These are phyloP conservation scores for Octodon degus DNA, from an alignment of 2,113 vertebrate species.

Conservation along the genomic window DNA sequence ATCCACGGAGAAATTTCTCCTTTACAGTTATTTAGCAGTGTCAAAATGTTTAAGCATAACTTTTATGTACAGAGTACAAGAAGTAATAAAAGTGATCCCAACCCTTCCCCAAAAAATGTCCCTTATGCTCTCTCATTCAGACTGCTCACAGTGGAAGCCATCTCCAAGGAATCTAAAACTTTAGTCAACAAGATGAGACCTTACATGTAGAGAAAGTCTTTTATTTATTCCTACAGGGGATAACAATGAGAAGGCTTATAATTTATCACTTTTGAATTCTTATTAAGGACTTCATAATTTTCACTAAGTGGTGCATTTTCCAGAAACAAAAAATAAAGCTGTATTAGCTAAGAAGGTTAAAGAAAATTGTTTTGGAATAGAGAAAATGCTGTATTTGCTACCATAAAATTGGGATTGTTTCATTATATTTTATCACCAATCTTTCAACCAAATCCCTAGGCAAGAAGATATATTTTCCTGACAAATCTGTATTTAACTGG, in stretches of 20 bases:
- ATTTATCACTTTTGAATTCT: background rate
- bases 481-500: background rate
- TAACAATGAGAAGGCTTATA: background rate
- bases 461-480: background rate
- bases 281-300: background rate
- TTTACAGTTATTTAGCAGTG: background rate
- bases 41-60: conserved; percentile 32
- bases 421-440: background rate
- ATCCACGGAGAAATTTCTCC: background rate
- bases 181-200: background rate
- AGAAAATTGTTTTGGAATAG: background rate
- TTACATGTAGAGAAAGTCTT: background rate
- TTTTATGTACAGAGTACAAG: background rate
- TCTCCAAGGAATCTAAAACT: background rate
- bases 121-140: background rate
- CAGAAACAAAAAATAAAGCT: conserved; percentile 33
- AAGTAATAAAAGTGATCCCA: background rate
- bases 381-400: background rate
- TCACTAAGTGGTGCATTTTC: conserved; percentile 13
- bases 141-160: background rate
- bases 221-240: background rate
- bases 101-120: background rate
- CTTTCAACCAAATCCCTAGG: conserved; percentile 40
- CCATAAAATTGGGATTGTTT: conserved; percentile 30
- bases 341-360: background rate